Evolutionary conservation across 1,140 invertebrate species (phyloP), one percentile per base, ranked within the genome.

Genomic region (Nasonia giraulti): DNA sequence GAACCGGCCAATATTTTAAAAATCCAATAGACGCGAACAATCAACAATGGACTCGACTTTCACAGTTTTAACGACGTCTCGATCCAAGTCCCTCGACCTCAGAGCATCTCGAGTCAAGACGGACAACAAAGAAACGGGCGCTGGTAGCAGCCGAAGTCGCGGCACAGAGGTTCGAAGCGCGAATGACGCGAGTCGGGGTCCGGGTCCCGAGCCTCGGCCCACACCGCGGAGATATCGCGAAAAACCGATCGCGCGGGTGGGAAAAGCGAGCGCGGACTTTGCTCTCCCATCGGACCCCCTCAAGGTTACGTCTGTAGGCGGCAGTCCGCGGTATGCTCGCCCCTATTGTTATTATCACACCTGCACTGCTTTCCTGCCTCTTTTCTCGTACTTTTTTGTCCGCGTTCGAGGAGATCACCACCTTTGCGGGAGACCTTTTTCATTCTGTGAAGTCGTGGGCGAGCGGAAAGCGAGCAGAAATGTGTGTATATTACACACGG

Each of bases 241-340:
- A 71, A 83, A 69, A 12, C 20, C 23, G 44, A 5, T 17, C 2
- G 11, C 20, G 47, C 20, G 23, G 75, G 62, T 78, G 75, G 82
- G 82, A 83, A 83, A 83, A 68, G 20, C 8, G 62, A 83, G 44
- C 20, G 81, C 50, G 23, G 44, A 6, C 10, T 71, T 47, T 17
- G n/a, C 37, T 23, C 31, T 80, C 69, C 71, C 40, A 71, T 37
- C 33, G 17, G 2, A 4, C 6, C 10, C 12, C 55, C 23, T 75
- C 80, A 62, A 82, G 71, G 80, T 81, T 62, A 62, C 69, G 17
- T 20, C n/a, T 40, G 10, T 2, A 27, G 5, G 27, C 68, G 27
- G 20, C 68, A 12, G 7, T 69, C 7, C 3, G 1, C 66, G 8
- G 7, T 69, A 27, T 27, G 66, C 3, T n/a, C 66, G 66, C 66